Evolutionary conservation across 2,113 vertebrate species (phyloP).

Genomic region (Aptenodytes forsteri): DNA sequence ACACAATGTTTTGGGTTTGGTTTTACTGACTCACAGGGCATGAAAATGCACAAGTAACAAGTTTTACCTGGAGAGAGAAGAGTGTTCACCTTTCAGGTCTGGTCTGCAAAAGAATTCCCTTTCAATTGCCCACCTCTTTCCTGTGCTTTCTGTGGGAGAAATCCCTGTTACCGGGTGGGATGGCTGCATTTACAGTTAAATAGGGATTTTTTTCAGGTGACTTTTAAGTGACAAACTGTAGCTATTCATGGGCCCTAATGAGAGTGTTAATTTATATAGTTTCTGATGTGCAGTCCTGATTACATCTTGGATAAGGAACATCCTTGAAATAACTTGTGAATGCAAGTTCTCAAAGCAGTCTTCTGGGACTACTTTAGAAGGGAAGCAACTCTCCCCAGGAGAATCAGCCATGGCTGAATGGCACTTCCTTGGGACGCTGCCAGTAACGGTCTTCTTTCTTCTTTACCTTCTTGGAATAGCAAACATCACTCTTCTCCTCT

Average conservation of each 20-base stretch:
- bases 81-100: background rate
- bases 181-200: conserved; percentile 67
- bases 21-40: background rate
- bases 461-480: background rate
- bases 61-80: background rate
- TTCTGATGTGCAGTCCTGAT: conserved; percentile 36
- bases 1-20: background rate
- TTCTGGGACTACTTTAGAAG: background rate
- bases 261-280: conserved; percentile 50
- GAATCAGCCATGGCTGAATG: background rate
- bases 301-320: conserved; percentile 9
- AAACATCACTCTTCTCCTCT: background rate
- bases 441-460: background rate
- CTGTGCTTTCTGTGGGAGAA: background rate
- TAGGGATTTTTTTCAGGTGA: conserved; percentile 19
- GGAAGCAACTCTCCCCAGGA: background rate
- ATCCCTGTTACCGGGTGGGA: background rate
- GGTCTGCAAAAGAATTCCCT: background rate
- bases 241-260: conserved; percentile 15
- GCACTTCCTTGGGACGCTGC: background rate
- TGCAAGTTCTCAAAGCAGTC: background rate
- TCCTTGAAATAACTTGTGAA: conserved; percentile 26
- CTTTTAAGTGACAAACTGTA: background rate
- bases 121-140: background rate
- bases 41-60: background rate